Base-by-base conservation (phyloP, 2,888 invertebrate genomes). In the Nymphalis urticae region DNA sequence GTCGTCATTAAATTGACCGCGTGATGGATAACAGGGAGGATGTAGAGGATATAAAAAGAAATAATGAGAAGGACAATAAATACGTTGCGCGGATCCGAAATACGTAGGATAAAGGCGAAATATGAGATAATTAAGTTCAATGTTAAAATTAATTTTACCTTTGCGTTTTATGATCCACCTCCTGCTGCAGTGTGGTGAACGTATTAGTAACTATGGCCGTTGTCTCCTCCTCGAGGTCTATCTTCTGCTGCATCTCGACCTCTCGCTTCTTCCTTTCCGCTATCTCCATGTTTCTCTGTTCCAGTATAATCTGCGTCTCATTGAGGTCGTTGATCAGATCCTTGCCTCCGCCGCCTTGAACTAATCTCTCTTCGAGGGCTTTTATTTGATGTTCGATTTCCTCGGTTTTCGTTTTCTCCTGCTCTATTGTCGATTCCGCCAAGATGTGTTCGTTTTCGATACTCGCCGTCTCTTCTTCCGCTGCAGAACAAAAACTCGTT, bases 251-350 rank as follows among this genome's bases (percentile, higher is more conserved):
- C 95, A 99, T 98, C 90, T 99, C 98, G 66, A 98, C 96, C 76
- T 93, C 94, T 70, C 98, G 94, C 82, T 98, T 95, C 91, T 96
- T 96, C 75, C 98, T 94, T 83, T 98, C 98, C 0, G 97, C 96
- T 72, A 99, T 97, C 90, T 99, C 98, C 59, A 94, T 93, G 69
- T 96, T 94, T 71, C 89, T 74, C 83, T 96, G 96, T 82, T 99
- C 98, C 65, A 99, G 91, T 66, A 97, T 96, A 75, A 96, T 93
- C 85, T 98, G 98, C 79, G 98, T 98, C 85, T 98, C 97, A 83
- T 98, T 98, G 21, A 99, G 98, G 80, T 98, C 97, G 86, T 98
- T 98, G 51, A 99, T 94, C 66, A 99, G 97, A 86, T 98, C 98
- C 84, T 97, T 97, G 16, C 79, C 78, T 17, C 85, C 87, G 13